These are phyloP conservation scores for Fregetta grallaria DNA, from an alignment of 2,113 vertebrate species.

Conservation along the genomic window DNA sequence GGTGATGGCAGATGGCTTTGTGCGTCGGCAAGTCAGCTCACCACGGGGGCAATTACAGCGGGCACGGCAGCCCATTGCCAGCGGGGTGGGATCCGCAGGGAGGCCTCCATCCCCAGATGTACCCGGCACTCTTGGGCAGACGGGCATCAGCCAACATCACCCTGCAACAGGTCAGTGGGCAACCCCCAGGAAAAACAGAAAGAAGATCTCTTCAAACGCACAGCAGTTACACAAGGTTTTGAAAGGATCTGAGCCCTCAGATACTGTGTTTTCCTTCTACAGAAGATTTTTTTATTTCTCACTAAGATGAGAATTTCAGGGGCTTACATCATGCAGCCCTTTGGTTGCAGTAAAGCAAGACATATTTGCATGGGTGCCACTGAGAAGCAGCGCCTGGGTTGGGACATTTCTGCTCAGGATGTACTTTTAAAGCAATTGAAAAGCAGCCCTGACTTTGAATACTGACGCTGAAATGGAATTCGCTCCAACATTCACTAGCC, in stretches of 20 bases:
- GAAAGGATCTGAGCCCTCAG: background rate
- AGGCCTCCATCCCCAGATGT: background rate
- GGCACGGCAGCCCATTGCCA: background rate
- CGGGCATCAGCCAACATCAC: accelerated
- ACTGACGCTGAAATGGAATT: background rate
- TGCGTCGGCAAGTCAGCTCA: background rate
- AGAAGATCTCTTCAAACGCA: background rate
- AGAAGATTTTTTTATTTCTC: background rate
- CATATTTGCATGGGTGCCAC: background rate
- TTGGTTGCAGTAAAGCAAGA: background rate
- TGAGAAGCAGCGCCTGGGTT: background rate
- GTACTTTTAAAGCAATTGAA: slow-evolving; percentile 33
- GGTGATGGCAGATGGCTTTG: background rate
- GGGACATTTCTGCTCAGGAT: slow-evolving; percentile 24
- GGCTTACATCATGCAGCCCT: accelerated
- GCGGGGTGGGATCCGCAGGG: background rate
- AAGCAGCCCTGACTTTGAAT: slow-evolving; percentile 18
- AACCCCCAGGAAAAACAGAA: background rate
- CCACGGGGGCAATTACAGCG: background rate
- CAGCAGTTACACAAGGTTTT: background rate
- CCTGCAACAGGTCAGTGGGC: background rate
- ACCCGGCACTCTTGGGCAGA: accelerated
- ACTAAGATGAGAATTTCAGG: background rate
- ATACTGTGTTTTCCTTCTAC: background rate
- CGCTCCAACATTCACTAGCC: slow-evolving; percentile 45